phyloP scores from a whole-genome alignment of 2,888 invertebrate genomes.

The Campoletis raptor region DNA sequence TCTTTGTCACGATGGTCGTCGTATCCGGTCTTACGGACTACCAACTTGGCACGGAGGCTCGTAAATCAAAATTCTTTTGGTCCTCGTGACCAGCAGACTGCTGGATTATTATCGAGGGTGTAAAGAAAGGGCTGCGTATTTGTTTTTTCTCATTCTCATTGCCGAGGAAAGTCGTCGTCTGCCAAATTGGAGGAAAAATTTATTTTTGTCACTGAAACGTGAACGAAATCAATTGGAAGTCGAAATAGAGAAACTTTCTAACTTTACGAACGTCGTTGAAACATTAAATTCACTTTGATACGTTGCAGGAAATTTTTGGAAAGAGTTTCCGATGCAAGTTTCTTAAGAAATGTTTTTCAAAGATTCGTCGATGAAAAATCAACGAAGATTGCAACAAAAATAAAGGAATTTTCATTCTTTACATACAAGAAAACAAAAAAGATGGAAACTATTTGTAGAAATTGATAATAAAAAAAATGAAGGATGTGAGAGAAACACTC shows the following conservation, averaged over 20 bases:
- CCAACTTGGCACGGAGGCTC: slow-evolving; percentile 59
- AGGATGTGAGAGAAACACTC: neutral
- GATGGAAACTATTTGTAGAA: neutral
- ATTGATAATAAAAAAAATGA: neutral
- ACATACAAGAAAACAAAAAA: slow-evolving; percentile 5
- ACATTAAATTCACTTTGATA: neutral
- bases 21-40: slow-evolving; percentile 58
- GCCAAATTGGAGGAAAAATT: slow-evolving; percentile 36
- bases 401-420: neutral
- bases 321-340: neutral
- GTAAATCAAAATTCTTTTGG: slow-evolving; percentile 66
- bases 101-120: slow-evolving; percentile 59
- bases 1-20: slow-evolving; percentile 58
- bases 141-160: slow-evolving; percentile 41
- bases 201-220: slow-evolving; percentile 39
- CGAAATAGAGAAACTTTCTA: neutral
- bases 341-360: neutral
- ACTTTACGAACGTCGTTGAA: neutral
- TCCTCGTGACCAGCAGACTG: slow-evolving; percentile 30
- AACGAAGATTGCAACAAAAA: neutral
- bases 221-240: slow-evolving; percentile 8
- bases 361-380: neutral
- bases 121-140: slow-evolving; percentile 48
- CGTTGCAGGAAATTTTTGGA: neutral
- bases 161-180: slow-evolving; percentile 9